Evolutionary conservation across 2,888 invertebrate species (phyloP).

Genomic region (Melitaea athalia): DNA sequence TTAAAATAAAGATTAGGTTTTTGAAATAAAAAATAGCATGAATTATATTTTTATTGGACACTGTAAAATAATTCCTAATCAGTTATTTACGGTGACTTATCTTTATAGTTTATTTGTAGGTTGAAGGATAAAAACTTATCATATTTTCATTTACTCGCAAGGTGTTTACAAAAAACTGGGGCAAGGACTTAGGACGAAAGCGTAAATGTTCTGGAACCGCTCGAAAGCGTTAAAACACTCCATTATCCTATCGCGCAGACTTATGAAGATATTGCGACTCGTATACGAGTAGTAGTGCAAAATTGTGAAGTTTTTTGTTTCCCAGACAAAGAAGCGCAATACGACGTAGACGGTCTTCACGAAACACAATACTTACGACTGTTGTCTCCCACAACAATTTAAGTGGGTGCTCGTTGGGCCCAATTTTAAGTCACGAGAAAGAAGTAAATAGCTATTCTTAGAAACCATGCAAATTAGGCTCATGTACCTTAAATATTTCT

Average conservation of each 20-base stretch:
- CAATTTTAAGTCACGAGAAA: slow-evolving; percentile 7
- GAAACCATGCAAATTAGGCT: background rate
- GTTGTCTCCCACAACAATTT: slow-evolving; percentile 15
- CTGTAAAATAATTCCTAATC: too few relatives aligned
- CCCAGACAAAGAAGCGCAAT: slow-evolving; percentile 11
- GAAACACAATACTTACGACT: slow-evolving; percentile 13
- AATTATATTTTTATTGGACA: background rate
- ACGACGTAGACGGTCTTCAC: slow-evolving; percentile 7
- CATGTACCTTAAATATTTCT: background rate
- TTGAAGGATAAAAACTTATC: background rate
- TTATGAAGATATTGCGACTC: slow-evolving; percentile 5
- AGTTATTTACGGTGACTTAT: too few relatives aligned
- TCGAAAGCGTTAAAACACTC: slow-evolving; percentile 14
- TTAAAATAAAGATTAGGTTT: too few relatives aligned
- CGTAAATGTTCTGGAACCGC: slow-evolving; percentile 2
- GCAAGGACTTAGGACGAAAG: slow-evolving; percentile 12
- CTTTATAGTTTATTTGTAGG: too few relatives aligned
- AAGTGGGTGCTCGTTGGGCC: slow-evolving; percentile 14
- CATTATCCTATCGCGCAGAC: slow-evolving; percentile 18
- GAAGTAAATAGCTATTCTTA: slow-evolving; percentile 7
- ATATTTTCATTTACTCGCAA: background rate
- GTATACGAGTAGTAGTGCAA: slow-evolving; percentile 2
- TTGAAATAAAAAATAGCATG: too few relatives aligned
- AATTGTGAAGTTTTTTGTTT: slow-evolving; percentile 17
- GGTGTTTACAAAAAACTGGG: background rate